Evolutionary conservation across 2,113 vertebrate species (phyloP).

Genomic region (Centropus bengalensis): DNA sequence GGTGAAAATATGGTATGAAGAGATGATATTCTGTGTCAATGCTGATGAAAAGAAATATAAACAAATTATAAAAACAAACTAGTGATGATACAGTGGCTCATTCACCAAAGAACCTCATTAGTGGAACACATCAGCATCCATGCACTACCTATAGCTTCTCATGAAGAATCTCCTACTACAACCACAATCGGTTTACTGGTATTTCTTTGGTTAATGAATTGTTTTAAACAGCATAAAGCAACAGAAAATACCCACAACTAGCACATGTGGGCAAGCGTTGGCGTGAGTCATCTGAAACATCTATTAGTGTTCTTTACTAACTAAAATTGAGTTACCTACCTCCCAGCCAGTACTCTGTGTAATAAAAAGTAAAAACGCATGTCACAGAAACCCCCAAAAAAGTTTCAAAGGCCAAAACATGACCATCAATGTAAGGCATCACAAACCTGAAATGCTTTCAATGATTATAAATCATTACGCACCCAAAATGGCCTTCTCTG

Average conservation of each 20-base stretch:
- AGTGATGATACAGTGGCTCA: conserved; percentile 86
- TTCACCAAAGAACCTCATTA: conserved; percentile 91
- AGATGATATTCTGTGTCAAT: conserved; percentile 76
- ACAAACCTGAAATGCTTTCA: conserved; percentile 15
- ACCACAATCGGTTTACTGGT: conserved; percentile 72
- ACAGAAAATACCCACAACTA: conserved; percentile 88
- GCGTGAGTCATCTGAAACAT: conserved; percentile 78
- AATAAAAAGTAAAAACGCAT: conserved; percentile 88
- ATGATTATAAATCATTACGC: conserved; percentile 10
- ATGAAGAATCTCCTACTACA: conserved; percentile 68
- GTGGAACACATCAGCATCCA: conserved; percentile 87
- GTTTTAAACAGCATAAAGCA: conserved; percentile 88
- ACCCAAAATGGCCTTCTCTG: neutral
- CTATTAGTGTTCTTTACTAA: conserved; percentile 86
- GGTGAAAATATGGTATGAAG: conserved; percentile 78
- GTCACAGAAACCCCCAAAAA: conserved; percentile 77
- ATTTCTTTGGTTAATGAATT: conserved; percentile 93
- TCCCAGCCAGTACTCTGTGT: conserved; percentile 99
- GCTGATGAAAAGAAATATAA: conserved; percentile 80
- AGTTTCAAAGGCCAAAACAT: conserved; percentile 73
- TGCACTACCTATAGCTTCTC: conserved; percentile 89
- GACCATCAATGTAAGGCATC: conserved; percentile 47
- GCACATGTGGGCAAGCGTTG: conserved; percentile 94
- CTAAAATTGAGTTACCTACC: conserved; percentile 93
- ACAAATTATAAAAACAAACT: conserved; percentile 75